Conservation (phyloP, 2,888 invertebrate species). For the Parnassius glacialis region DNA sequence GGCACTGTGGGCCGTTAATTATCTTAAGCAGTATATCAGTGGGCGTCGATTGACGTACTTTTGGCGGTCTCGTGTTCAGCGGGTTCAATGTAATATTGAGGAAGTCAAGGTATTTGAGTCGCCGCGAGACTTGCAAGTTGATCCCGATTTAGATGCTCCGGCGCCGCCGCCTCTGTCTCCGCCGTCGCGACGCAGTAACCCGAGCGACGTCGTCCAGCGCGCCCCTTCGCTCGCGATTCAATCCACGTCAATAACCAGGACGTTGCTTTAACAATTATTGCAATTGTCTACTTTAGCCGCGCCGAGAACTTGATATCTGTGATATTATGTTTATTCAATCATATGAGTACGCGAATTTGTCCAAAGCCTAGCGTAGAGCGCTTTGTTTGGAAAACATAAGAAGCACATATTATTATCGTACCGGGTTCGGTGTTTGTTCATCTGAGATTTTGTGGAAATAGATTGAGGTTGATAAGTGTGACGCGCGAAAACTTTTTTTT, state of each 20-base stretch:
- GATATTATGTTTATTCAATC: slow-evolving; percentile 8
- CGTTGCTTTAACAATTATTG: slow-evolving; percentile 45
- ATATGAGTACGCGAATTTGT: slow-evolving; percentile 9
- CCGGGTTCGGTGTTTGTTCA: slow-evolving; percentile 8
- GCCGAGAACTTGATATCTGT: slow-evolving; percentile 26
- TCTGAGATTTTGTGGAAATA: slow-evolving; percentile 15
- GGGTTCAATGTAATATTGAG: slow-evolving; percentile 82
- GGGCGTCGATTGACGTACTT: slow-evolving; percentile 76
- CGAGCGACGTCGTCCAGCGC: slow-evolving; percentile 73
- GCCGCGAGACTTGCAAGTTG: slow-evolving; percentile 77
- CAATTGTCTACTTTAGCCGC: slow-evolving; percentile 39
- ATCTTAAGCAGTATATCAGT: slow-evolving; percentile 52
- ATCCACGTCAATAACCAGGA: slow-evolving; percentile 46
- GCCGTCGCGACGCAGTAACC: slow-evolving; percentile 75
- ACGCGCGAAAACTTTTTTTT: slow-evolving; percentile 10
- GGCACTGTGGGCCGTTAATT: slow-evolving; percentile 45
- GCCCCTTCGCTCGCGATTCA: slow-evolving; percentile 59
- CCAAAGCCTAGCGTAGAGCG: background rate
- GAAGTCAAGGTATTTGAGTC: slow-evolving; percentile 81
- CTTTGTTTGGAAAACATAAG: slow-evolving; percentile 3
- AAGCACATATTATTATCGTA: slow-evolving; percentile 8
- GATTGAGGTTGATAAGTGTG: slow-evolving; percentile 16
- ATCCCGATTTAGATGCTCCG: slow-evolving; percentile 80
- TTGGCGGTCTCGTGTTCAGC: slow-evolving; percentile 68
- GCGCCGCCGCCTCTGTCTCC: slow-evolving; percentile 72